A percentile compares a stretch with the other conserved stretches of the same genome.
Conservation (phyloP, 2,888 invertebrate genomes). For the Spilarctia lutea region DNA sequence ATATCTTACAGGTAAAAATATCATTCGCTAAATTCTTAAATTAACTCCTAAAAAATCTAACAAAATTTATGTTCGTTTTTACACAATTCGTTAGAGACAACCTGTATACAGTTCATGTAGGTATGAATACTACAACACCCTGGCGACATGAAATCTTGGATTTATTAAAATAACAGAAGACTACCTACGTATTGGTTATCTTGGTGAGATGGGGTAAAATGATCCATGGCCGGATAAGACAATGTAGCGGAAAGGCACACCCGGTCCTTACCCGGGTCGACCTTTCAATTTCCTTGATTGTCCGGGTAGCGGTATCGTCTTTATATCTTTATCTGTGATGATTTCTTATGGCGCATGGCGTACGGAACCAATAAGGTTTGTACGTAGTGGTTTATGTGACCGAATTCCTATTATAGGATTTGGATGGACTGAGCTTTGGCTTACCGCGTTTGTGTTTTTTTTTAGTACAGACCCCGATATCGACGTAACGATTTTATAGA, state of each 20-base stretch:
- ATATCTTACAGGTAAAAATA: neutral
- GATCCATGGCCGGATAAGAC: conserved; percentile 77
- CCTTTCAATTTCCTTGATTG: conserved; percentile 83
- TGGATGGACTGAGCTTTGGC: conserved; percentile 15
- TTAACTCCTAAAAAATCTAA: neutral
- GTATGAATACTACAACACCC: neutral
- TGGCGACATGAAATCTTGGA: conserved; percentile 49
- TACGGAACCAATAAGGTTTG: conserved; percentile 41
- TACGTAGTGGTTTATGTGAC: conserved; percentile 43
- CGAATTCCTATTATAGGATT: conserved; percentile 38
- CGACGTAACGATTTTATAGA: neutral
- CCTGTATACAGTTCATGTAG: neutral
- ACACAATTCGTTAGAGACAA: neutral
- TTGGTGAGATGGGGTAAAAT: conserved; percentile 65
- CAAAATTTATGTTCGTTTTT: neutral
- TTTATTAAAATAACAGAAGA: conserved; percentile 69
- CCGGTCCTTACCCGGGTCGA: conserved; percentile 65
- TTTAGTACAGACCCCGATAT: neutral
- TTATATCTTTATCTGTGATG: conserved; percentile 68
- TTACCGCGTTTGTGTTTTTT: conserved; percentile 21
- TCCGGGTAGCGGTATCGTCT: conserved; percentile 56
- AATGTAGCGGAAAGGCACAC: conserved; percentile 73
- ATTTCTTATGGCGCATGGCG: conserved; percentile 60
- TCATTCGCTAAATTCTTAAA: too few species aligned
- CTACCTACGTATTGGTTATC: conserved; percentile 62